A percentile compares a stretch with the other conserved stretches of the same genome.
These are phyloP conservation scores for Hydropsyche betteni DNA, from an alignment of 2,888 invertebrate species.

Conservation along the genomic window DNA sequence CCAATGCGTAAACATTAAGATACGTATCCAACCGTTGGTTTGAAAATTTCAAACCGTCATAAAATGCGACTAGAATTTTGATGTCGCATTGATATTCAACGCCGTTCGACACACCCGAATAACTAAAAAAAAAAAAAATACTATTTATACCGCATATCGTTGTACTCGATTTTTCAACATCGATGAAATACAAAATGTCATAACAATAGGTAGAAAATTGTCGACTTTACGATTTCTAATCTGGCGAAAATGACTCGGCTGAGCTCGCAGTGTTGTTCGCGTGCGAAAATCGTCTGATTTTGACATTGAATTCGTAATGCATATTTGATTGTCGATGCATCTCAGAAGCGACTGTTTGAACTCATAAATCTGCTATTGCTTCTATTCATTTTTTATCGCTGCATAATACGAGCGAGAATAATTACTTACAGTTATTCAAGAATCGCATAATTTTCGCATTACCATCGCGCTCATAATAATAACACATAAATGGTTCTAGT, in stretches of 20 bases:
- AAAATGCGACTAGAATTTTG: constrained; percentile 18
- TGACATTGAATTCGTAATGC: constrained; percentile 7
- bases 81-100: constrained; percentile 6
- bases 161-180: background rate
- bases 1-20: constrained; percentile 26
- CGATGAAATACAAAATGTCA: constrained; percentile 15
- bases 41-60: constrained; percentile 19
- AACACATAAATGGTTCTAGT: constrained; percentile 20
- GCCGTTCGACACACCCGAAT: constrained; percentile 20
- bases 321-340: constrained; percentile 10
- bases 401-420: background rate
- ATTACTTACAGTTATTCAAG: constrained; percentile 26
- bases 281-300: constrained; percentile 8
- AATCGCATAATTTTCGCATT: constrained; percentile 32
- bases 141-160: background rate
- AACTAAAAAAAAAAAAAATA: background rate
- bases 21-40: constrained; percentile 4
- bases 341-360: background rate
- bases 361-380: background rate
- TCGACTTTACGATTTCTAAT: constrained; percentile 32
- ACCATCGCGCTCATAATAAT: constrained; percentile 17
- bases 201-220: constrained; percentile 28
- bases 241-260: constrained; percentile 22
- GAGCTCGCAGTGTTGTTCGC: background rate
- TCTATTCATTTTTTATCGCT: background rate